A percentile compares a stretch with the other conserved stretches of the same genome.
Evolutionary conservation across 1,140 invertebrate species (phyloP).

Genomic region (Zaprionus africanus): DNA sequence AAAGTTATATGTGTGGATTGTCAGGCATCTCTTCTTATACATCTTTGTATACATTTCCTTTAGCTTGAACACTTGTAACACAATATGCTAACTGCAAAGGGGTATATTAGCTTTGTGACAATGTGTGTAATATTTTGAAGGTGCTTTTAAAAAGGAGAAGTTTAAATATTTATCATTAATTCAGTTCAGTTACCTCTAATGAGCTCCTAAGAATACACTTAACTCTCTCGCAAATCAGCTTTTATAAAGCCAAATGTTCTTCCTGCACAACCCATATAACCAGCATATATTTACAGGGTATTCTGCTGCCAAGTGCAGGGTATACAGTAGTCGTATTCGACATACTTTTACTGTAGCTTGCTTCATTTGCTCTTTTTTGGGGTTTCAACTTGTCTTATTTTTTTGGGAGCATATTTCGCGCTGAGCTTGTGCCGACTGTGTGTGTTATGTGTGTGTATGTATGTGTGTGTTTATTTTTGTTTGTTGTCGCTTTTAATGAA

Average conservation of each 20-base stretch:
- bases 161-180: too few species aligned
- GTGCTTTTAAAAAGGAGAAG: too few species aligned
- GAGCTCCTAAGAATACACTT: too few species aligned
- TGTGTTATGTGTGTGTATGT: conserved; percentile 20
- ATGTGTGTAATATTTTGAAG: too few species aligned
- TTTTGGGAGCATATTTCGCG: neutral
- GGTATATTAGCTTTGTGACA: too few species aligned
- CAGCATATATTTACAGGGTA: neutral
- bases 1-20: conserved; percentile 42
- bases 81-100: too few species aligned
- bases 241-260: too few species aligned
- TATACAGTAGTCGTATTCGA: neutral
- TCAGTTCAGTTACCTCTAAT: too few species aligned
- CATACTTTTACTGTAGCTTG: too few species aligned
- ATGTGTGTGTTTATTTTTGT: conserved; percentile 8
- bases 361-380: conserved; percentile 11
- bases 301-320: neutral
- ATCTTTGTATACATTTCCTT: conserved; percentile 1
- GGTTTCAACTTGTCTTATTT: neutral
- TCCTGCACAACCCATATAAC: too few species aligned
- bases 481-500: conserved; percentile 58
- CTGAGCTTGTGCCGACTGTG: conserved; percentile 9
- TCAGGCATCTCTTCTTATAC: conserved; percentile 9
- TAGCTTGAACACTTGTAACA: too few species aligned
- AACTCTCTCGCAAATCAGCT: too few species aligned